Evolutionary conservation across 2,113 vertebrate species (phyloP).

Genomic region (Hassar affinis): DNA sequence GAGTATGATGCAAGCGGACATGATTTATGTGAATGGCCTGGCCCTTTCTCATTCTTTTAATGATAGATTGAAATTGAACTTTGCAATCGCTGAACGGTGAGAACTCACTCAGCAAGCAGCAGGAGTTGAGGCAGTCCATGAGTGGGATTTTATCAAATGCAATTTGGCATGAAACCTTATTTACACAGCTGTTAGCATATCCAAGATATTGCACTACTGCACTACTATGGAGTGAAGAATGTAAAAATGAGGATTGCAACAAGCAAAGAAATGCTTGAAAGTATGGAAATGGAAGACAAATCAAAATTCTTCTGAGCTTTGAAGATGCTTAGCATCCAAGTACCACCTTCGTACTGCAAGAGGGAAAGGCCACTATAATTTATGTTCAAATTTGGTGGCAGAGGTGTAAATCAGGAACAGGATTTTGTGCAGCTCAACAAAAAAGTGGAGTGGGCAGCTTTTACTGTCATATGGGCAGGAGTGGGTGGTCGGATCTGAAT

Average conservation of each 20-base stretch:
- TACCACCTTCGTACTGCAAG: neutral
- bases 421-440: neutral
- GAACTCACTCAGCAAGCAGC: neutral
- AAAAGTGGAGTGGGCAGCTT: neutral
- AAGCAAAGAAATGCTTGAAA: neutral
- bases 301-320: neutral
- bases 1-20: conserved; percentile 20
- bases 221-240: too few relatives aligned
- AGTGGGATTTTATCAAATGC: neutral
- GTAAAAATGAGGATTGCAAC: too few relatives aligned
- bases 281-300: neutral
- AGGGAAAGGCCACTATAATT: neutral
- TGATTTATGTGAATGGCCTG: conserved; percentile 15
- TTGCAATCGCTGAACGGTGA: conserved; percentile 25
- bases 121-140: neutral
- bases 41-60: conserved; percentile 9
- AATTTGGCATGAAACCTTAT: neutral
- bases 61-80: conserved; percentile 8
- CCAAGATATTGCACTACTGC: neutral
- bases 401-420: neutral
- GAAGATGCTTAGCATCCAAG: neutral
- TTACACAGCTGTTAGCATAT: neutral
- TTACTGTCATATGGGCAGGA: neutral
- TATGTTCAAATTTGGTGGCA: neutral
- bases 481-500: neutral